phyloP scores from a whole-genome alignment of 2,113 vertebrate genomes.

The Eudorcas thomsonii region DNA sequence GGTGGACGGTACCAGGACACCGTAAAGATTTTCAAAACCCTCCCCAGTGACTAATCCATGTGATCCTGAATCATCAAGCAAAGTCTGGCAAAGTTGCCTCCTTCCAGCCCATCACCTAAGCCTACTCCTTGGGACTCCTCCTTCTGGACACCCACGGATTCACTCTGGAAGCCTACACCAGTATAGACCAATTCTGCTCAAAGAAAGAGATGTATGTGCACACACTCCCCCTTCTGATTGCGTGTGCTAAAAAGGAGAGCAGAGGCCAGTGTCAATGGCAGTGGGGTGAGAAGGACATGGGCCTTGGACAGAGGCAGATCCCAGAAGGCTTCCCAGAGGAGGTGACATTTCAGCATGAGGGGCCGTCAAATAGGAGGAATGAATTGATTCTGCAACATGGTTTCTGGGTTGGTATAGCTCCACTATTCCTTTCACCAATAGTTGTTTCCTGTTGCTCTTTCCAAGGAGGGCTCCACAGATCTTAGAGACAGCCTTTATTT shows the following conservation, averaged over 20 bases:
- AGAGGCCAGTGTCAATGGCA: background rate
- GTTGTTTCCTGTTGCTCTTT: background rate
- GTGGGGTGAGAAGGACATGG: background rate
- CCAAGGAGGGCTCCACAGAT: background rate
- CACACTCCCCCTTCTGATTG: rapidly evolving
- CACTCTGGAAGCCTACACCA: background rate
- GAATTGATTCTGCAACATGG: background rate
- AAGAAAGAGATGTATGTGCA: background rate
- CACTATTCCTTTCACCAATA: background rate
- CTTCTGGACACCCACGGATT: background rate
- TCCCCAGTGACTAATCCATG: background rate
- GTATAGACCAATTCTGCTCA: background rate
- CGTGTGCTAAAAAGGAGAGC: background rate
- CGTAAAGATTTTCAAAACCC: background rate
- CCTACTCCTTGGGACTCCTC: background rate
- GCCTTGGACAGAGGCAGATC: background rate
- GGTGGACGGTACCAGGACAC: rapidly evolving
- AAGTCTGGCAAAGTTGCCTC: background rate
- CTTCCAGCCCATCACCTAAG: background rate
- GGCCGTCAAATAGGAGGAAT: background rate
- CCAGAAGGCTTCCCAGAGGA: background rate
- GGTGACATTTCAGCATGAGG: background rate
- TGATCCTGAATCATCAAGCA: background rate
- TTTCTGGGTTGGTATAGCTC: background rate
- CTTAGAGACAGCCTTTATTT: background rate